phyloP scores from a whole-genome alignment of 2,888 invertebrate genomes.

The Allophyes oxyacanthae region DNA sequence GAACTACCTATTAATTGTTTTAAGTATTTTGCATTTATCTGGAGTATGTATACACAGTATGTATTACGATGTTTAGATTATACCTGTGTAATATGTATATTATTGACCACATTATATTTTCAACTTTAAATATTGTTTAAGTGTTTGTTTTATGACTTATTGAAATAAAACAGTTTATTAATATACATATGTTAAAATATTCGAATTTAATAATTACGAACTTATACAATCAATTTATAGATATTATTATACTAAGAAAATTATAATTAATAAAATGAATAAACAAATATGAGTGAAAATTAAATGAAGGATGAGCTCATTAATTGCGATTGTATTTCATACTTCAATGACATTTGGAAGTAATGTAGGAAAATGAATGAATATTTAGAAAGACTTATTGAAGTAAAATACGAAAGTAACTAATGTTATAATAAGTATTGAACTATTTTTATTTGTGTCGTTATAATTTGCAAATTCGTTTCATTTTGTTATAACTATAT shows the following conservation, averaged over 20 bases:
- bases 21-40: slow-evolving; percentile 64
- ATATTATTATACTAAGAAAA: slow-evolving; percentile 89
- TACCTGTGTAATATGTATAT: slow-evolving; percentile 66
- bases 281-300: slow-evolving; percentile 88
- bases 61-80: slow-evolving; percentile 71
- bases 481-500: slow-evolving; percentile 53
- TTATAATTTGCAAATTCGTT: slow-evolving; percentile 57
- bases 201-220: slow-evolving; percentile 90
- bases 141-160: slow-evolving; percentile 83
- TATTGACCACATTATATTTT: slow-evolving; percentile 80
- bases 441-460: slow-evolving; percentile 78
- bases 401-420: slow-evolving; percentile 88
- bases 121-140: slow-evolving; percentile 75
- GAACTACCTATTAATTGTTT: slow-evolving; percentile 50
- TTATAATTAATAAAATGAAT: slow-evolving; percentile 89
- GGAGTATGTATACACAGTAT: slow-evolving; percentile 58
- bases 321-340: slow-evolving; percentile 88
- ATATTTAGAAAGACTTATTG: slow-evolving; percentile 90
- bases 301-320: slow-evolving; percentile 85
- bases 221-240: slow-evolving; percentile 90
- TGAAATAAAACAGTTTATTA: slow-evolving; percentile 89
- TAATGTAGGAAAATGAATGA: slow-evolving; percentile 88
- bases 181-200: slow-evolving; percentile 90
- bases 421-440: slow-evolving; percentile 86
- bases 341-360: slow-evolving; percentile 88